Conservation (phyloP, 2,888 invertebrate species). For the Dolomedes plantarius region DNA sequence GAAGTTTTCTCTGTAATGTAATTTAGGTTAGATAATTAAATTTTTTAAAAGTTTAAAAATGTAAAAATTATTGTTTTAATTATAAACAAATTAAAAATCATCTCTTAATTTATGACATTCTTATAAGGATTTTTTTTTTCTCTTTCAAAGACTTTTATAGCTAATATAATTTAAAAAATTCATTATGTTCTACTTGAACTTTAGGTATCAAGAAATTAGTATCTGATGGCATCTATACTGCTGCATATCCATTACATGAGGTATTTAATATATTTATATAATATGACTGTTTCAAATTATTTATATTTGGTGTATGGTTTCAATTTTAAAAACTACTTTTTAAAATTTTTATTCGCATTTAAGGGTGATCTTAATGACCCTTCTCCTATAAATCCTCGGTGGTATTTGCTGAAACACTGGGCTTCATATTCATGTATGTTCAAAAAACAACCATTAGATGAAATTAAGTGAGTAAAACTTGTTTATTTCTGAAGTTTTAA, state of each 20-base stretch:
- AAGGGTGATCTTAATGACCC: slow-evolving; percentile 55
- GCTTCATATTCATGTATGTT: slow-evolving; percentile 71
- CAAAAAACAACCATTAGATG: slow-evolving; percentile 88
- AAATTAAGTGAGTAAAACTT: slow-evolving; percentile 83
- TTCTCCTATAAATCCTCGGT: slow-evolving; percentile 63
- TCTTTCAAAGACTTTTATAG: no score
- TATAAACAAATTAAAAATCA: no score
- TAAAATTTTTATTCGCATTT: slow-evolving; percentile 17
- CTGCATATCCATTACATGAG: slow-evolving; percentile 92
- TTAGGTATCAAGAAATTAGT: slow-evolving; percentile 88
- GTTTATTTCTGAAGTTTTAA: no score
- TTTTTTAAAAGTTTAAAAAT: no score
- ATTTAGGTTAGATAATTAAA: no score
- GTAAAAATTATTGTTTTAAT: no score
- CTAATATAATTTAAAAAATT: no score
- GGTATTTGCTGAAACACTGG: slow-evolving; percentile 71
- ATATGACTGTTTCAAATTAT: no score
- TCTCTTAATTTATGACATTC: no score
- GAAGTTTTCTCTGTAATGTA: no score
- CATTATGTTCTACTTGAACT: background rate
- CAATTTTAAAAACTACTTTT: background rate
- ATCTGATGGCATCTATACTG: slow-evolving; percentile 84
- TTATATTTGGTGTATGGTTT: no score
- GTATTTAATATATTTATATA: slow-evolving; percentile 78
- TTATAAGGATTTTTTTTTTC: no score